Evolutionary conservation across 2,113 vertebrate species (phyloP), one percentile per base, ranked within the genome.

Genomic region (Pseudorhombus dupliciocellatus): DNA sequence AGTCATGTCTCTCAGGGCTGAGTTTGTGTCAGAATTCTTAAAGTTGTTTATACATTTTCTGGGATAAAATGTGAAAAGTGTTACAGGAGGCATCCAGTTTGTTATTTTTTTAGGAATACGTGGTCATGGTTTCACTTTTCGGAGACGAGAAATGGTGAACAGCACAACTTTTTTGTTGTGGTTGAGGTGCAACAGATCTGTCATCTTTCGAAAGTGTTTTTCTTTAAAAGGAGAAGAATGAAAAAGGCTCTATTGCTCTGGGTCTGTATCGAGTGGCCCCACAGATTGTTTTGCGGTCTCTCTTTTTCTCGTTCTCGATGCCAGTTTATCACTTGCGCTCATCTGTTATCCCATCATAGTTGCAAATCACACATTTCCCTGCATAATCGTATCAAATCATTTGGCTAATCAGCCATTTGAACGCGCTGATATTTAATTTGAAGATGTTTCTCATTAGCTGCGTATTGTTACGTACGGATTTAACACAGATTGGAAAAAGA

Each of bases 1-100:
- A 70, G 71, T 26, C 64, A 10, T 66, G 63, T 66, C 44, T 80
- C 60, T 37, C 21, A 16, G 37, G 3, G 24, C 14, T 62, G 56
- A 73, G 70, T 21, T 57, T 30, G 58, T 77, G 44, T 71, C 37
- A 53, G 44, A 52, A 24, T n/a, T 24, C 2, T 14, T 10, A 50
- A 21, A 21, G 4, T 50, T 9, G 2, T 21, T 46, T 18, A 20
- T 16, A 20, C 1, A 14, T 46, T 66, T 68, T 7, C 12, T 54
- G 20, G 53, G 18, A 12, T 56, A 1, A 7, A 31, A 57, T 46
- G 12, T 40, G 14, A 44, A 65, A 48, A 18, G 2, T 52, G 55
- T 42, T 44, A 5, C 40, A 18, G 40, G 40, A 44, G 46, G 4
- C 69, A 12, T 59, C 11, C n/a, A 26, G 48, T 26, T 67, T 0